Conservation (phyloP, 2,113 vertebrate genomes). For the Piaya cayana region DNA sequence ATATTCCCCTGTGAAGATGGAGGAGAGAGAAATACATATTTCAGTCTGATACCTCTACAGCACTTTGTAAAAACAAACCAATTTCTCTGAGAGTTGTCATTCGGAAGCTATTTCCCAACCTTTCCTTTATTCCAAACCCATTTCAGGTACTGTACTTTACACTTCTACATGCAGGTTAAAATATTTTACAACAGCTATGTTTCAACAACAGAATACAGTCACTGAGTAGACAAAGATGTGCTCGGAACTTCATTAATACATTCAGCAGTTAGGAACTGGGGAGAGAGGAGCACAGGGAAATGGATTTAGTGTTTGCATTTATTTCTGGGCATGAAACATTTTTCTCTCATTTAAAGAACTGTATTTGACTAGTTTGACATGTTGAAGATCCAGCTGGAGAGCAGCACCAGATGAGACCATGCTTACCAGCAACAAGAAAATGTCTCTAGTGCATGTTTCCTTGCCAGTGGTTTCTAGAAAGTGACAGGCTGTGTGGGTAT, state of each 20-base stretch:
- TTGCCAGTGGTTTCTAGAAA: conserved; percentile 28
- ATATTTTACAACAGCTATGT: conserved; percentile 27
- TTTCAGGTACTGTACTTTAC: conserved; percentile 14
- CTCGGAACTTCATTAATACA: conserved; percentile 66
- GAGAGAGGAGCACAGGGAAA: conserved; percentile 46
- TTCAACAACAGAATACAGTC: conserved; percentile 33
- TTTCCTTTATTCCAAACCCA: not conserved
- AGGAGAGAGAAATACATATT: not conserved
- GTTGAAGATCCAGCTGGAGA: conserved; percentile 67
- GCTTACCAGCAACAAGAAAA: conserved; percentile 55
- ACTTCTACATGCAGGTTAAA: conserved; percentile 27
- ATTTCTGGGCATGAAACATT: conserved; percentile 63
- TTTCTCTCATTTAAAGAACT: conserved; percentile 67
- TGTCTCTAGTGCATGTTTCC: conserved; percentile 56
- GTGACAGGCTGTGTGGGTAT: conserved; percentile 16
- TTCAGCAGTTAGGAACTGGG: conserved; percentile 66
- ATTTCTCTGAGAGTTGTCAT: not conserved
- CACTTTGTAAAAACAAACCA: conserved; percentile 10
- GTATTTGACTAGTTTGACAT: conserved; percentile 60
- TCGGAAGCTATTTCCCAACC: not conserved
- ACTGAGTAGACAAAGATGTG: conserved; percentile 42
- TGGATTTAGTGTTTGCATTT: conserved; percentile 68
- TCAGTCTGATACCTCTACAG: not conserved
- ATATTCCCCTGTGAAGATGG: not conserved
- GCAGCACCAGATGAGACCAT: conserved; percentile 52